Percentiles rank a stretch among this genome's conserved stretches.
These are phyloP conservation scores for Auanema sp. DNA, from an alignment of 2,888 invertebrate species.

Conservation along the genomic window DNA sequence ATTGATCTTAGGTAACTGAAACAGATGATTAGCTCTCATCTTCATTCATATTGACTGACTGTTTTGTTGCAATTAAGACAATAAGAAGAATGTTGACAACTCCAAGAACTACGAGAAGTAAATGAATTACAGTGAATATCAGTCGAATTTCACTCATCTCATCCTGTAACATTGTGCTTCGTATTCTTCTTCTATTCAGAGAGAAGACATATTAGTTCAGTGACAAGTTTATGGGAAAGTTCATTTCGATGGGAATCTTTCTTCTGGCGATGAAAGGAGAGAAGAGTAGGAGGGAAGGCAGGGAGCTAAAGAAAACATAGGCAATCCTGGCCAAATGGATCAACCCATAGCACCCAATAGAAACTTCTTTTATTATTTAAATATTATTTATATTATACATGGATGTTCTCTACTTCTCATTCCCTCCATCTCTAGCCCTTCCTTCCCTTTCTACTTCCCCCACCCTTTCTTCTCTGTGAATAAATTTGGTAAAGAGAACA, in stretches of 20 bases:
- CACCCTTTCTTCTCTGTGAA: background rate
- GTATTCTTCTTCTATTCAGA: background rate
- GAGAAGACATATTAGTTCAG: background rate
- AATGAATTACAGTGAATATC: slow-evolving; percentile 56
- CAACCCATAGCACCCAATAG: too few relatives aligned
- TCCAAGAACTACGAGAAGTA: slow-evolving; percentile 56
- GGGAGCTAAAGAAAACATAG: background rate
- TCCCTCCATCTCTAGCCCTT: too few relatives aligned
- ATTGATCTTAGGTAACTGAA: slow-evolving; percentile 60
- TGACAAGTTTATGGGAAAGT: slow-evolving; percentile 1
- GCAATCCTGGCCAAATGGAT: too few relatives aligned
- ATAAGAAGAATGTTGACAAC: slow-evolving; percentile 59
- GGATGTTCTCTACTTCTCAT: too few relatives aligned
- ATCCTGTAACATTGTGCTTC: slow-evolving; percentile 28
- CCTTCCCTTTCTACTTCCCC: background rate
- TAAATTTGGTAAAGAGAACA: too few relatives aligned
- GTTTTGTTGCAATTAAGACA: slow-evolving; percentile 47
- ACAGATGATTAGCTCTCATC: background rate
- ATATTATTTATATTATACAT: too few relatives aligned
- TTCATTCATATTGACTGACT: slow-evolving; percentile 32
- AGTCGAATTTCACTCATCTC: slow-evolving; percentile 47
- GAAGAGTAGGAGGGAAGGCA: background rate
- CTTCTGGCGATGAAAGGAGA: slow-evolving; percentile 4
- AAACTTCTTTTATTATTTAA: too few relatives aligned
- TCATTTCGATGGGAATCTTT: slow-evolving; percentile 2